Conservation (phyloP, 2,888 invertebrate genomes). For the Heliconius aoede region DNA sequence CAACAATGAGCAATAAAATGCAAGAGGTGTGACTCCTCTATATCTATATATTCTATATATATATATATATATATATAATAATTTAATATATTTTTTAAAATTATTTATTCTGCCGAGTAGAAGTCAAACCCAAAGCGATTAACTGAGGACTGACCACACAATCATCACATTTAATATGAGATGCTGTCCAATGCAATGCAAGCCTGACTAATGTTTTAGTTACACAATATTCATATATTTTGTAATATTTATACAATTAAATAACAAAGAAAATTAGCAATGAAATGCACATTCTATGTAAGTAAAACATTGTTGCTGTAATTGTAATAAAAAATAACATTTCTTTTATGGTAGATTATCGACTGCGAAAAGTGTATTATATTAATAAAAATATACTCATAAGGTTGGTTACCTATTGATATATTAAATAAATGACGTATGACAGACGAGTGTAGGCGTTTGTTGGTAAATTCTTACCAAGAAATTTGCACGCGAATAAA, state of each 20-base stretch:
- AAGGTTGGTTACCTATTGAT: no score
- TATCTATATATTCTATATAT: no score
- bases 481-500: conserved; percentile 14
- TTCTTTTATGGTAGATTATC: not conserved
- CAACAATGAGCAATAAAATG: not conserved
- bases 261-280: conserved; percentile 1
- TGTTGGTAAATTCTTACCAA: conserved; percentile 61
- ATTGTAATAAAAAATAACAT: not conserved
- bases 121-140: no score
- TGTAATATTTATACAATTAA: not conserved
- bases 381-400: not conserved
- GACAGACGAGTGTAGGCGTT: conserved; percentile 60
- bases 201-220: not conserved
- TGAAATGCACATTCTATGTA: not conserved
- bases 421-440: conserved; percentile 35
- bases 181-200: not conserved
- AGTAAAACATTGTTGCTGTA: not conserved
- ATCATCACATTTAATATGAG: not conserved
- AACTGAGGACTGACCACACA: not conserved
- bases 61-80: no score
- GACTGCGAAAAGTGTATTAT: not conserved
- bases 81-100: no score
- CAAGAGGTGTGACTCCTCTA: no score
- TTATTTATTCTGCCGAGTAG: no score
- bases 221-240: conserved; percentile 3